Percentiles rank a stretch among this genome's conserved stretches.
Evolutionary conservation across 2,797 vertebrate genomes (phyloP).

Genomic region (Periparus ater): DNA sequence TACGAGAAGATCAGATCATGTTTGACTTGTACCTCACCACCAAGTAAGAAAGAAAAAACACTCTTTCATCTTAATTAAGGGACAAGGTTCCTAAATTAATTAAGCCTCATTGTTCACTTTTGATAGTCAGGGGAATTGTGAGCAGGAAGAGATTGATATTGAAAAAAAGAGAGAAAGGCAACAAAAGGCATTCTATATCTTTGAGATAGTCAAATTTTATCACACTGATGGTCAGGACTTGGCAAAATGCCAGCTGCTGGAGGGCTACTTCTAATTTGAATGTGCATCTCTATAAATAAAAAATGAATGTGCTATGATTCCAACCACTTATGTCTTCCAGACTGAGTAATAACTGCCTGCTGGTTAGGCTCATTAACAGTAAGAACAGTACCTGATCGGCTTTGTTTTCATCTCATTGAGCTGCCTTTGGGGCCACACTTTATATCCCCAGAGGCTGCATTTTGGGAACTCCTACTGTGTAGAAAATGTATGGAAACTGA

Average conservation of each 20-base stretch:
- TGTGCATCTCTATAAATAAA: slow-evolving; percentile 56
- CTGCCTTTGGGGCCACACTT: slow-evolving; percentile 51
- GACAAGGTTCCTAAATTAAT: not conserved
- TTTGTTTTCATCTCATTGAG: slow-evolving; percentile 61
- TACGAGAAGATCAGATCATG: not conserved
- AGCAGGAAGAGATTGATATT: not conserved
- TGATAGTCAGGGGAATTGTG: not conserved
- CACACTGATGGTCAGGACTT: slow-evolving; percentile 25
- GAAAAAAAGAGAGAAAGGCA: not conserved
- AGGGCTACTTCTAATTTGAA: slow-evolving; percentile 45
- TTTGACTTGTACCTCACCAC: not conserved
- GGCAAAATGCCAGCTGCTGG: slow-evolving; percentile 45
- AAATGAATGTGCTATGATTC: slow-evolving; percentile 54
- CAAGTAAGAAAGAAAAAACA: not conserved
- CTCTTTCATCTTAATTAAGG: not conserved
- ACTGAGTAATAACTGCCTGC: slow-evolving; percentile 63
- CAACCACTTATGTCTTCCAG: slow-evolving; percentile 56
- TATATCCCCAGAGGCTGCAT: slow-evolving; percentile 54
- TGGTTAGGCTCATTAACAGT: slow-evolving; percentile 65
- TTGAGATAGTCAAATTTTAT: slow-evolving; percentile 36
- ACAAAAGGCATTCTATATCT: not conserved
- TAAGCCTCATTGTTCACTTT: not conserved
- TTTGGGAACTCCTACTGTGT: slow-evolving; percentile 64
- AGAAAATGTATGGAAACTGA: slow-evolving; percentile 65
- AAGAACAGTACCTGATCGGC: slow-evolving; percentile 62